Percentiles rank a stretch among this genome's conserved stretches.
Conservation (phyloP, 1,140 invertebrate genomes). For the Drosophila pandora region DNA sequence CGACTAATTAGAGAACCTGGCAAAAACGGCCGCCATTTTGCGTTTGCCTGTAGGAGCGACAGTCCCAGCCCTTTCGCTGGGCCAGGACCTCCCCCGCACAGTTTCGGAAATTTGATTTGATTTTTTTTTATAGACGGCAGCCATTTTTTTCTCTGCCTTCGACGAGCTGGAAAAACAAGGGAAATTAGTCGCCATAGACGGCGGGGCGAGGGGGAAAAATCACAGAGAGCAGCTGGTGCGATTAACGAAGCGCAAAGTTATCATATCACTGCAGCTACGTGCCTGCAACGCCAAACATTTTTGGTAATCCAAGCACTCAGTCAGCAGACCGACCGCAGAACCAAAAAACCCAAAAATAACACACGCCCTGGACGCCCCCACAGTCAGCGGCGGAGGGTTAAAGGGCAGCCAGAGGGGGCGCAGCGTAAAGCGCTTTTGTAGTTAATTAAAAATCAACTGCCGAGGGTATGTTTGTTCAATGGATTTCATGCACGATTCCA, state of each 20-base stretch:
- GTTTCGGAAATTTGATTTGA: neutral
- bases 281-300: constrained; percentile 31
- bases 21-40: constrained; percentile 74
- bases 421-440: constrained; percentile 79
- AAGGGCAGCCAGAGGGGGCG: constrained; percentile 26
- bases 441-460: constrained; percentile 84
- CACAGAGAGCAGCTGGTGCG: constrained; percentile 61
- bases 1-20: constrained; percentile 73
- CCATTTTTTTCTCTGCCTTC: constrained; percentile 36
- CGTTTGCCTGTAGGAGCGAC: constrained; percentile 13
- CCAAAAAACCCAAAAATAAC: constrained; percentile 49
- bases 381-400: constrained; percentile 1
- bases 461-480: constrained; percentile 83
- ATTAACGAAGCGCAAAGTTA: constrained; percentile 82
- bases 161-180: constrained; percentile 41
- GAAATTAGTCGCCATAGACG: constrained; percentile 25
- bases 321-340: constrained; percentile 34
- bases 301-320: constrained; percentile 52
- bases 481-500: constrained; percentile 83
- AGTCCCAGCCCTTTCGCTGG: neutral
- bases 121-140: constrained; percentile 16
- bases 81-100: neutral
- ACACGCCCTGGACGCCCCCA: constrained; percentile 6
- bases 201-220: constrained; percentile 15
- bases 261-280: constrained; percentile 59